phyloP scores from a whole-genome alignment of 2,888 invertebrate species.

The Conus canariensis region DNA sequence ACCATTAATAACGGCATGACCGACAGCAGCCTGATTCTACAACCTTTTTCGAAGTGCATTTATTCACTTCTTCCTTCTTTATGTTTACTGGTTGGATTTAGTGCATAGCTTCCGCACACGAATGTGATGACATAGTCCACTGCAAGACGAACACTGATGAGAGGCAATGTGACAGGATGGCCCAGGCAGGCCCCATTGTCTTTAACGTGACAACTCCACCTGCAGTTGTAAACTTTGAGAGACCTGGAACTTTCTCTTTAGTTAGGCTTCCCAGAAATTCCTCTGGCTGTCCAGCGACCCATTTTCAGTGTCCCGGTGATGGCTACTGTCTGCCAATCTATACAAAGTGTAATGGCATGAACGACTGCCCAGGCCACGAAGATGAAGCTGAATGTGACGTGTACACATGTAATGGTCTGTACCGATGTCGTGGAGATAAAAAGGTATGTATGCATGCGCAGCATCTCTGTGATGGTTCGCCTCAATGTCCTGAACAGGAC shows the following conservation, averaged over 20 bases:
- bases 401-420: neutral
- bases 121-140: neutral
- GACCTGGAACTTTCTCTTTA: neutral
- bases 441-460: neutral
- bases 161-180: neutral
- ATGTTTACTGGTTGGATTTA: neutral
- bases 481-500: neutral
- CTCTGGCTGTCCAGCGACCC: neutral
- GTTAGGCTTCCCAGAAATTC: neutral
- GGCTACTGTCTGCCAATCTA: neutral
- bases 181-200: neutral
- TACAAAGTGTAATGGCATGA: neutral
- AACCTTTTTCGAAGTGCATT: too few species aligned
- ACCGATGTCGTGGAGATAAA: neutral
- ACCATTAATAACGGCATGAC: too few species aligned
- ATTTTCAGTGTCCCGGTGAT: neutral
- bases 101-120: neutral
- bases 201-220: neutral
- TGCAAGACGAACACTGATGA: neutral
- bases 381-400: neutral
- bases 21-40: too few species aligned
- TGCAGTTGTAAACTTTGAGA: neutral
- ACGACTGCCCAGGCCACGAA: neutral
- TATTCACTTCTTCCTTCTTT: too few species aligned
- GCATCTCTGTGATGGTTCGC: conserved; percentile 3